phyloP scores from a whole-genome alignment of 2,113 vertebrate species.

The Colius striatus region DNA sequence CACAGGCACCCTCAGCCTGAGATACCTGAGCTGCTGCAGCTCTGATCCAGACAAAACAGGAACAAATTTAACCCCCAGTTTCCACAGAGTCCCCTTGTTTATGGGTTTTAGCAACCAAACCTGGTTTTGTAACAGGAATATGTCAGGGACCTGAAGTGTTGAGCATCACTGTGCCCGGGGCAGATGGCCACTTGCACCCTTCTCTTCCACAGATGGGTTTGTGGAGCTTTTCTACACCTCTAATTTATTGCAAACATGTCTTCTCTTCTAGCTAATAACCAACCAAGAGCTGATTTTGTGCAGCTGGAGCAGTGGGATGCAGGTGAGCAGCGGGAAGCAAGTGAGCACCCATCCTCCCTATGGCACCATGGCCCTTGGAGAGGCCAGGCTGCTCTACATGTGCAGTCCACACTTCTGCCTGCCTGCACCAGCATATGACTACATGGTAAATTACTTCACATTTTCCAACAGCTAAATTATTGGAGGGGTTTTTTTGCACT shows the following conservation, averaged over 20 bases:
- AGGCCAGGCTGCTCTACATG: too few relatives aligned
- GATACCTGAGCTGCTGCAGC: neutral
- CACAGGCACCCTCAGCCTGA: neutral
- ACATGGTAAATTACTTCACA: neutral
- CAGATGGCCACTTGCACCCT: neutral
- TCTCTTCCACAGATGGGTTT: neutral
- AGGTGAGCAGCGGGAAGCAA: neutral
- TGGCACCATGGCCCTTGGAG: too few relatives aligned
- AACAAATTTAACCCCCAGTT: neutral
- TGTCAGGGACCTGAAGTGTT: neutral
- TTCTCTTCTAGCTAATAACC: neutral
- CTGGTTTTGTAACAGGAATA: neutral
- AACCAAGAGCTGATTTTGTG: neutral
- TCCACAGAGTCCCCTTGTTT: neutral
- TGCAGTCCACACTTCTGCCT: neutral
- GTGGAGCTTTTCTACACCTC: neutral
- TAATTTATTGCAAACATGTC: neutral
- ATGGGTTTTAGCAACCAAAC: neutral
- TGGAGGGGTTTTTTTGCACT: neutral
- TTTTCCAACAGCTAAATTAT: neutral
- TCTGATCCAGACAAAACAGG: too few relatives aligned
- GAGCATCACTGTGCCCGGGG: neutral
- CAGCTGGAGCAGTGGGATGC: neutral
- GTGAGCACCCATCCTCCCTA: neutral
- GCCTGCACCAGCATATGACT: neutral